Percentiles rank a stretch among this genome's conserved stretches.
Evolutionary conservation across 1,140 invertebrate genomes (phyloP).

Genomic region (Platorchestia sp.): DNA sequence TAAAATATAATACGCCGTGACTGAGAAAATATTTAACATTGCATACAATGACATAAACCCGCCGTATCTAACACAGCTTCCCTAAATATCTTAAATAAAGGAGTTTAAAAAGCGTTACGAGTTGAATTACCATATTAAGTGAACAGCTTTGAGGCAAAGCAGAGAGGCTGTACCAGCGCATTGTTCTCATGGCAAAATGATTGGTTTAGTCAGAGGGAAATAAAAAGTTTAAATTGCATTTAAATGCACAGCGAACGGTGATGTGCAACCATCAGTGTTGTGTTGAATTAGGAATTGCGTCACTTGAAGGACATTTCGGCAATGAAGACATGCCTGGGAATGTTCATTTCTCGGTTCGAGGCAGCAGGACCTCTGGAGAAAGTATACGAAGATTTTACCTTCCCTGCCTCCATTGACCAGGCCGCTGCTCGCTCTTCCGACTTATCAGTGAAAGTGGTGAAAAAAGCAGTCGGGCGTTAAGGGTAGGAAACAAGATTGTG

Average conservation of each 20-base stretch:
- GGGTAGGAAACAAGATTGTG: no score
- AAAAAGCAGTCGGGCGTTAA: not conserved
- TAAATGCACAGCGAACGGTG: not conserved
- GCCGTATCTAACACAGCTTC: no score
- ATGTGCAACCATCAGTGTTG: not conserved
- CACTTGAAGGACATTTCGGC: not conserved
- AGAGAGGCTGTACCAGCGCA: not conserved
- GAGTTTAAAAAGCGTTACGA: no score
- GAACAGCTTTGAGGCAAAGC: not conserved
- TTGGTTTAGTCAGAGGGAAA: not conserved
- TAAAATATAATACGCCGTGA: no score
- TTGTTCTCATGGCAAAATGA: not conserved
- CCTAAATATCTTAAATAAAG: no score
- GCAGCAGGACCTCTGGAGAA: not conserved
- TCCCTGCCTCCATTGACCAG: not conserved
- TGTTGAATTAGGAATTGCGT: not conserved
- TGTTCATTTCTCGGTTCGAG: not conserved
- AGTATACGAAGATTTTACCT: not conserved
- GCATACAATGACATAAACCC: no score
- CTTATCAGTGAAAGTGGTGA: not conserved
- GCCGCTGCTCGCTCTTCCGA: not conserved
- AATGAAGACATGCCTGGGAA: not conserved
- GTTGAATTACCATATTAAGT: not conserved
- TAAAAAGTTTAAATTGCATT: not conserved
- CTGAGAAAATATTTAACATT: no score